A percentile compares a stretch with the other conserved stretches of the same genome.
Conservation (phyloP, 2,113 vertebrate genomes). For the Macaca mulatta region DNA sequence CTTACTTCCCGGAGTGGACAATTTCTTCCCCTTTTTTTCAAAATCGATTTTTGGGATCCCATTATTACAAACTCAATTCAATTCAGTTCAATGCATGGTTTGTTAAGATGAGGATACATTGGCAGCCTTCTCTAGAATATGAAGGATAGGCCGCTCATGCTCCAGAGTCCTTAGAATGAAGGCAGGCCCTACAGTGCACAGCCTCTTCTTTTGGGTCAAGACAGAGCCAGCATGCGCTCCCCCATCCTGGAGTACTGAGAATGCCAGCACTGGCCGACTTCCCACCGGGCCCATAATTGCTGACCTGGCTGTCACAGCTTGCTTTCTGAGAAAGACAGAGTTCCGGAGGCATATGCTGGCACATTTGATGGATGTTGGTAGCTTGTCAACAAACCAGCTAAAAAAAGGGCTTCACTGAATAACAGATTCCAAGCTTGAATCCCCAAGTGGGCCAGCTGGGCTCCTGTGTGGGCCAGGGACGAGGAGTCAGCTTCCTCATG, state of each 20-base stretch:
- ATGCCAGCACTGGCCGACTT: not conserved
- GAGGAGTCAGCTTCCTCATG: not conserved
- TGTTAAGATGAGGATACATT: not conserved
- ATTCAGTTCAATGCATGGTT: not conserved
- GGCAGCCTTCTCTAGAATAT: not conserved
- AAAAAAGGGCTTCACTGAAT: constrained; percentile 31
- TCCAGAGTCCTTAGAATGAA: not conserved
- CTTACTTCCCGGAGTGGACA: not conserved
- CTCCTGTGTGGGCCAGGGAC: not conserved
- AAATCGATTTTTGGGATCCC: constrained; percentile 46
- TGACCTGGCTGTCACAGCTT: constrained; percentile 48
- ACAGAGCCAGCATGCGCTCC: accelerated
- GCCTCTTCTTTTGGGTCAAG: not conserved
- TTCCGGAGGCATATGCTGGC: constrained; percentile 36
- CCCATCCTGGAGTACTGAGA: not conserved
- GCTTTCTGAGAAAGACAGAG: constrained; percentile 51
- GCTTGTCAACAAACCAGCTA: constrained; percentile 60
- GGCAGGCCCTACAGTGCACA: not conserved
- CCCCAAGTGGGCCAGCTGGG: not conserved
- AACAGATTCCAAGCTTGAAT: constrained; percentile 20
- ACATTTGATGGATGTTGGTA: constrained; percentile 52
- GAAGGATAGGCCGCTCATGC: not conserved
- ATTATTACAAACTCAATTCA: constrained; percentile 16
- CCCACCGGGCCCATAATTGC: constrained; percentile 23
- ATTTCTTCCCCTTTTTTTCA: not conserved